Evolutionary conservation across 2,113 vertebrate species (phyloP), one percentile per base, ranked within the genome.

Genomic region (Buteo buteo): DNA sequence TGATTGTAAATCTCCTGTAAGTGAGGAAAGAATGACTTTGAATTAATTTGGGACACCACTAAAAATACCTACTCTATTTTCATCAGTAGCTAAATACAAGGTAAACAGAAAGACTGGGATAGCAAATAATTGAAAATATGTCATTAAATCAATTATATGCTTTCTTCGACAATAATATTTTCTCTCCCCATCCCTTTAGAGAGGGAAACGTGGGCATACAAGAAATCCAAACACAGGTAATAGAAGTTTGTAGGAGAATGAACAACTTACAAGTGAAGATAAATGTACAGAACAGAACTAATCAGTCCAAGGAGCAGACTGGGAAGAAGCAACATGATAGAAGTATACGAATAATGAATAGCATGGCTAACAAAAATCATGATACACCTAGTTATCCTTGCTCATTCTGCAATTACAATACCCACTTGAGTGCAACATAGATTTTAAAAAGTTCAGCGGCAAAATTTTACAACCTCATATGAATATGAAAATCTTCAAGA

Each of bases 1-100:
- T 85, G 44, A 91, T n/a, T 96, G 40, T 79, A 93, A 76, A 93
- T 34, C 44, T 92, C 38, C 64, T 86, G 44, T 86, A 83, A 93
- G 57, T 40, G 61, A 93, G 47, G 47, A 77, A 91, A 93, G 73
- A 96, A 89, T 61, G 61, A 87, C 44, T 93, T 71, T n/a, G 52
- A 94, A 91, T 74, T 91, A 13, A 82, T 85, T 76, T 69, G 34
- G 83, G 61, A 85, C 34, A 87, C 25, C 28, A 36, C 44, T 95
- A 82, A 93, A 85, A 93, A 89, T 44, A 82, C 36, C 49, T 67
- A 64, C 52, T 79, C 34, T 13, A 7, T 93, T 90, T 96, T 84
- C 2, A 8, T 31, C 29, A 59, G 40, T 38, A 87, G 34, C 42
- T 83, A 87, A 86, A 47, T 47, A 61, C 16, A n/a, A 79, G 61